Evolutionary conservation across 2,113 vertebrate species (phyloP), one percentile per base, ranked within the genome.

Genomic region (Neodon shergylaensis): DNA sequence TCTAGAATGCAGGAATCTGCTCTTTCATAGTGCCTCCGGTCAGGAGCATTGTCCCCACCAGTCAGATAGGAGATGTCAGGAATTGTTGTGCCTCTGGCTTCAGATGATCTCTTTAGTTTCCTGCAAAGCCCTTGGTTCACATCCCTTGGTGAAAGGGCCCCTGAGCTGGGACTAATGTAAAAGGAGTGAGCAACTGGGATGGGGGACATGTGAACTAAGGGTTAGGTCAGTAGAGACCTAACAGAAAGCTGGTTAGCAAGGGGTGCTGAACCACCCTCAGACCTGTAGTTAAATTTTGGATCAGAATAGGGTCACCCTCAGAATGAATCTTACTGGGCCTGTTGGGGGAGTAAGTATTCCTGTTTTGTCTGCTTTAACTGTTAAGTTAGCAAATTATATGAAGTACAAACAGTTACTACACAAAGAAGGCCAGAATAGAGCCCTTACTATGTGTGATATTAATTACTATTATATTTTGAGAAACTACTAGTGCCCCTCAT

Each of bases 321-420:
- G 17, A 49, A 74, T 7, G 28, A 47, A 36, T 28, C 61, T 16
- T 3, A 26, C n/a, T 84, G 47, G 1, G 44, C 8, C 10, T 28
- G 13, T 1, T 65, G 84, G 70, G 9, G 39, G 63, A 49, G 44
- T 47, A 16, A 4, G 39, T 11, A 84, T 65, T 84, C 16, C 16
- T 84, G 26, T 65, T 84, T 65, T 84, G 54, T 58, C 8, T 36
- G 44, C 49, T 95, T 88, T 36, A 63, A 74, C 66, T 19, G 31
- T 95, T 90, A 42, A n/a, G 54, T 72, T 61, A 91, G 16, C 39
- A n/a, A 94, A 88, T 88, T 77, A 12, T 26, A 13, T 2, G 78
- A 88, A 61, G 73, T 44, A 13, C 82, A 7, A 88, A 33, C 22
- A 76, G 83, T 61, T 68, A 89, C 39, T 87, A 54, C 68, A 19